These are phyloP conservation scores for Allobates femoralis DNA, from an alignment of 2,797 vertebrate species.

Conservation along the genomic window DNA sequence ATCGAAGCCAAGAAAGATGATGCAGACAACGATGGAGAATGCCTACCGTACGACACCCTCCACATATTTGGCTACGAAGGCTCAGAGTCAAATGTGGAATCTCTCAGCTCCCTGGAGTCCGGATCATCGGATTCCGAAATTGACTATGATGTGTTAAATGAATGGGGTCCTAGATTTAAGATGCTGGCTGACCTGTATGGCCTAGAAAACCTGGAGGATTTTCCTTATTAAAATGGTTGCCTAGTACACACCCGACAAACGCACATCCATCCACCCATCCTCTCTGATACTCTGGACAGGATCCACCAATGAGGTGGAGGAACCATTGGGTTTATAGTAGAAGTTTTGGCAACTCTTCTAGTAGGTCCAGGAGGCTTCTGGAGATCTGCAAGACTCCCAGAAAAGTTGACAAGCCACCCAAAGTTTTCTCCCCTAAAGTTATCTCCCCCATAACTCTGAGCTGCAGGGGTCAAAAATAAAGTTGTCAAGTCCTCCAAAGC, in stretches of 20 bases:
- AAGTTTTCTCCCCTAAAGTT: no score
- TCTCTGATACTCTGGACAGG: not conserved
- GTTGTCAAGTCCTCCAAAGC: no score
- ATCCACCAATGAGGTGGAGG: not conserved
- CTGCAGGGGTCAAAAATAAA: no score
- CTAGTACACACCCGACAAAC: constrained; percentile 3
- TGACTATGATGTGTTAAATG: constrained; percentile 93
- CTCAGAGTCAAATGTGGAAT: constrained; percentile 88
- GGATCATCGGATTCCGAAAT: constrained; percentile 86
- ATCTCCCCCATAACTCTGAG: no score
- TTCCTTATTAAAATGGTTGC: constrained; percentile 75
- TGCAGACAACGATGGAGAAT: constrained; percentile 89
- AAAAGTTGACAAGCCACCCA: no score
- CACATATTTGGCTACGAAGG: constrained; percentile 96
- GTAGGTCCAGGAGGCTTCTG: no score
- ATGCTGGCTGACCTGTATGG: constrained; percentile 94
- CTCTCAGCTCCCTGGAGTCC: constrained; percentile 89
- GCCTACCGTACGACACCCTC: constrained; percentile 91
- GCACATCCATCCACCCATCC: not conserved
- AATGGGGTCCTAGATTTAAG: constrained; percentile 95
- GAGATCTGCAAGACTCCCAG: no score
- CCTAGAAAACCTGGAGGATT: constrained; percentile 78
- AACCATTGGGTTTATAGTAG: not conserved
- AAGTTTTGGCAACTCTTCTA: no score
- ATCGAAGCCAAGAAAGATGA: constrained; percentile 95